Evolutionary conservation across 2,888 invertebrate genomes (phyloP), one percentile per base, ranked within the genome.

Genomic region (Nymphalis polychloros): DNA sequence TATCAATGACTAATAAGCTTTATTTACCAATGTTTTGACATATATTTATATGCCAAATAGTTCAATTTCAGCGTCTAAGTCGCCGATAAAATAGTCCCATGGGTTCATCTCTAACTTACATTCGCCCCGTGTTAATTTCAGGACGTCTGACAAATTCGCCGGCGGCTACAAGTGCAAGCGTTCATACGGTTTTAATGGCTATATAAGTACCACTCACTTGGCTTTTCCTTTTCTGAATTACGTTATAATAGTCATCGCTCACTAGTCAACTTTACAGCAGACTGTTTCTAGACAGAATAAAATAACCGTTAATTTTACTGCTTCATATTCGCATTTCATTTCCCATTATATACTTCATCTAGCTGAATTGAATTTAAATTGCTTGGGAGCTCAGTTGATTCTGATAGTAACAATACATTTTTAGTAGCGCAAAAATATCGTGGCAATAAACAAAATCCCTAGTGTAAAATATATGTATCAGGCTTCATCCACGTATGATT

Each of bases 51-150:
- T 31, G 27, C 27, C 27, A 31, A 31, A 70, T 46, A 71, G 73
- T 72, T 67, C 31, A 59, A 67, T 73, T 73, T 68, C 76, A 68
- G 50, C 59, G 59, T 72, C 63, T 59, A 73, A 74, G 66, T 72
- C 82, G 84, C 87, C 85, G 83, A 88, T 83, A 84, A 79, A 79
- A 76, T 70, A 68, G 75, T 78, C 75, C 79, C 66, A 76, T 73
- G 76, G 76, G 74, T 78, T 78, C 76, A 72, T 77, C 78, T 64
- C 79, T 86, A 85, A 87, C 85, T 89, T 89, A 88, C 85, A 85
- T 87, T 85, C 86, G 77, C 79, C 78, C 81, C 83, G 87, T 89
- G 90, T 89, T 89, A 88, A 90, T 90, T 88, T 88, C 84, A 81
- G 79, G 82, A 81, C 79, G 84, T 78, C 84, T 86, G 86, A 89